Base-by-base conservation (phyloP, 2,797 vertebrate genomes). In the Cynopterus sphinx region DNA sequence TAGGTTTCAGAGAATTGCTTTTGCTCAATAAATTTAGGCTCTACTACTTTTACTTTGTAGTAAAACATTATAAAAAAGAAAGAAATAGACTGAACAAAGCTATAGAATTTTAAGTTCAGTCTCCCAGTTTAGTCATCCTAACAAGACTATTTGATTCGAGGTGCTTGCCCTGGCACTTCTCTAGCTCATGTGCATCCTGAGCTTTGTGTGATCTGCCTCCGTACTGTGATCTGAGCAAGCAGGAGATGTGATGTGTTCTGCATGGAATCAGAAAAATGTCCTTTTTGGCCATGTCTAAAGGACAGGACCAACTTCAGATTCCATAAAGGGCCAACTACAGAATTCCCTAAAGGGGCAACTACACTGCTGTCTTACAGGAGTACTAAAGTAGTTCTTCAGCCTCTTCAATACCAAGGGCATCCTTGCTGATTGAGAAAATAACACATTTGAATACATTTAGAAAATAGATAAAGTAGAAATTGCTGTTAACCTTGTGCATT, bases 41-140 rank as follows among this genome's bases (percentile, higher is more conserved):
- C 95, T 97, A 96, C 94, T 97, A 0, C 98, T 98, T 98, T 97
- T n/a, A 74, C 36, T 96, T 98, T 98, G 98, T 96, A 98, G 97
- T 98, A 98, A 98, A 98, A 98, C 83, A 97, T 95, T 97, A 96
- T 96, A 96, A 96, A 96, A 93, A 93, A 74, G 43, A 86, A 55
- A 87, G 46, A 87, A 92, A 31, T 74, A 90, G 26, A 59, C 61
- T 88, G 63, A 93, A 75, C 68, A 97, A 81, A 94, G 43, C 24
- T 88, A 5, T 59, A 70, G 41, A 53, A 31, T 94, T 96, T 96
- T 85, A 87, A 89, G 71, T 88, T 94, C 21, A 61, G 46, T 81
- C n/a, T 94, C 83, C 49, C 49, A 84, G 0, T 7, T 68, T 84
- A 89, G 41, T 86, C 39, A 89, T 91, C 36, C 36, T 95, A 24